Evolutionary conservation across 2,888 invertebrate species (phyloP), one percentile per base, ranked within the genome.

Genomic region (Phaonia tiefii): DNA sequence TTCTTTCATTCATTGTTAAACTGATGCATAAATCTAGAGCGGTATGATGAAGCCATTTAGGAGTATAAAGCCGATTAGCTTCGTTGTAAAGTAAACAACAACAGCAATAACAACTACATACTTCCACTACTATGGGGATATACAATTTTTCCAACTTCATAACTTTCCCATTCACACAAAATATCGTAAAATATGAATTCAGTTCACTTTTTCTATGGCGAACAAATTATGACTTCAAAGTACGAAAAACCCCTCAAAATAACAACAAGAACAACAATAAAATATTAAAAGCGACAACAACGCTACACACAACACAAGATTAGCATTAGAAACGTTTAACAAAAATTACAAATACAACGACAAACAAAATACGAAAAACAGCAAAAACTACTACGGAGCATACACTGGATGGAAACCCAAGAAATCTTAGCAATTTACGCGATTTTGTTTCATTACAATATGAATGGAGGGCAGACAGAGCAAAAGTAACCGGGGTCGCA

Each of bases 301-400:
- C 39, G 63, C 60, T 10, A 60, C 39, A 60, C 22, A 63, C 17
- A 42, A 63, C 39, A 42, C 22, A 20, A 63, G 63, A 63, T 63
- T 63, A 63, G 63, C 63, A 42, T 63, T 63, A 42, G 63, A 42
- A 63, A 42, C 22, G 22, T 63, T 42, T 42, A 63, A 22, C 42
- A 39, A 37, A 58, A 58, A 26, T 31, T 31, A 56, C 17, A 58
- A 60, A 58, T 20, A 31, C 31, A 5, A 31, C 31, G 20, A 60
- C 13, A 10, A 22, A 54, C 0, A 54, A 49, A 11, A 3, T 20
- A 20, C 37, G 22, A 31, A 13, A 15, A 17, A 20, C 11, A 58
- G 39, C 39, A 15, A 2, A 39, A 42, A 63, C 11, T 39, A 63
- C 63, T n/a, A n/a, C n/a, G n/a, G n/a, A n/a, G n/a, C n/a, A n/a